phyloP scores from a whole-genome alignment of 2,113 vertebrate genomes.

The Saccopteryx leptura region DNA sequence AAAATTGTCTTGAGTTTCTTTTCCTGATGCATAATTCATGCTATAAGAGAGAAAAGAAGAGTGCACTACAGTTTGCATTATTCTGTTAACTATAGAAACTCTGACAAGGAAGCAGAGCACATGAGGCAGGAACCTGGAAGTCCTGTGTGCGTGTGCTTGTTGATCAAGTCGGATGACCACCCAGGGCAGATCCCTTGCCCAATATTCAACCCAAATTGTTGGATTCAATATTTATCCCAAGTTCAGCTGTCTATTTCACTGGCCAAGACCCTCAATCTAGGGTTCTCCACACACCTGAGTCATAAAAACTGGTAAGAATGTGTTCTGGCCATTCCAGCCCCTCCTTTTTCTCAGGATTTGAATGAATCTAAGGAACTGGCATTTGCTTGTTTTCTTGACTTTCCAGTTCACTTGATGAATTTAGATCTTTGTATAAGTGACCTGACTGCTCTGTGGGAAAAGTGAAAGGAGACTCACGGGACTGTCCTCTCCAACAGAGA shows the following conservation, averaged over 20 bases:
- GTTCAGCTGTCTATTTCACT: neutral
- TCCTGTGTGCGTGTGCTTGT: fast-evolving
- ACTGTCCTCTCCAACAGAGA: neutral
- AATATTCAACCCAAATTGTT: neutral
- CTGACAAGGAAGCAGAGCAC: neutral
- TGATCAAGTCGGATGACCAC: fast-evolving
- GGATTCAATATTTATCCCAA: neutral
- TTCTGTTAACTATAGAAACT: neutral
- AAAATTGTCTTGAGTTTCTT: neutral
- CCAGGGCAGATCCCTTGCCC: neutral
- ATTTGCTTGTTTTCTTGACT: neutral
- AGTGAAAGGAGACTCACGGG: neutral
- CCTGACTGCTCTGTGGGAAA: neutral
- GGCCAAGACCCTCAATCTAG: neutral
- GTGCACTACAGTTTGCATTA: neutral
- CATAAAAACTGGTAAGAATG: neutral
- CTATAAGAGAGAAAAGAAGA: neutral
- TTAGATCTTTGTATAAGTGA: neutral
- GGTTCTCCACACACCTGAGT: neutral
- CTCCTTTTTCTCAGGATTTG: neutral
- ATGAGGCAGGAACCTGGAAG: fast-evolving
- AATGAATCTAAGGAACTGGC: neutral
- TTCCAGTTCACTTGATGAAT: conserved; percentile 18
- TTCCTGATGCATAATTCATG: neutral
- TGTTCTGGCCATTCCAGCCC: neutral